A percentile compares a stretch with the other conserved stretches of the same genome.
Evolutionary conservation across 2,797 vertebrate species (phyloP).

Genomic region (Strix occidentalis): DNA sequence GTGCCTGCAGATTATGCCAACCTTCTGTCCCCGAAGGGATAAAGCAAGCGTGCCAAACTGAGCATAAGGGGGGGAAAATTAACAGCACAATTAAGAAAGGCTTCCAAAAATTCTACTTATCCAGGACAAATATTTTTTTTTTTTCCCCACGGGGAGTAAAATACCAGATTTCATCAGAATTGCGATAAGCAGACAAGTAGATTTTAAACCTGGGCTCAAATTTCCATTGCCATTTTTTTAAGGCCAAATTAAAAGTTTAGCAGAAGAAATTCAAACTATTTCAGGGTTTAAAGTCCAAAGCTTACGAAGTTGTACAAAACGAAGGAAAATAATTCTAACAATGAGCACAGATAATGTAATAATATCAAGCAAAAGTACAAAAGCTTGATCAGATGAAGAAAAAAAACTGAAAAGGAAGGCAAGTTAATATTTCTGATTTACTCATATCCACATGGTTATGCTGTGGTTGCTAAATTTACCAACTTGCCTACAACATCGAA

Average conservation of each 20-base stretch:
- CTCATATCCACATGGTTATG: background rate
- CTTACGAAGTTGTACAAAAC: background rate
- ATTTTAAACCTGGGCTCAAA: background rate
- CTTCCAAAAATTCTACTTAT: background rate
- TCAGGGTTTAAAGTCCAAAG: background rate
- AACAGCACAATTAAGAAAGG: background rate
- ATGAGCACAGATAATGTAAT: background rate
- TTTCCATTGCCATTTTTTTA: background rate
- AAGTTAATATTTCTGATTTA: conserved; percentile 28
- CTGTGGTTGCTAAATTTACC: conserved; percentile 23
- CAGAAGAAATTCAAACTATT: background rate
- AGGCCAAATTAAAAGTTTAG: background rate
- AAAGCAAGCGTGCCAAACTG: background rate
- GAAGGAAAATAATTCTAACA: background rate
- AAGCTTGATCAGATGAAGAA: conserved; percentile 19
- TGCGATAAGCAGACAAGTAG: background rate
- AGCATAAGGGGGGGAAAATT: background rate
- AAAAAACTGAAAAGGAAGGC: conserved; percentile 45
- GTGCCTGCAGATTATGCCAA: background rate
- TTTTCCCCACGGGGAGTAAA: background rate
- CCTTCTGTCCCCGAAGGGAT: background rate
- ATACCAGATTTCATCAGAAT: background rate
- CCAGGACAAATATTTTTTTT: background rate
- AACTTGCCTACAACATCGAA: conserved; percentile 18
- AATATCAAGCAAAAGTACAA: conserved; percentile 14